A percentile compares a stretch with the other conserved stretches of the same genome.
Conservation (phyloP, 2,113 vertebrate species). For the Cephalopholis sonnerati region DNA sequence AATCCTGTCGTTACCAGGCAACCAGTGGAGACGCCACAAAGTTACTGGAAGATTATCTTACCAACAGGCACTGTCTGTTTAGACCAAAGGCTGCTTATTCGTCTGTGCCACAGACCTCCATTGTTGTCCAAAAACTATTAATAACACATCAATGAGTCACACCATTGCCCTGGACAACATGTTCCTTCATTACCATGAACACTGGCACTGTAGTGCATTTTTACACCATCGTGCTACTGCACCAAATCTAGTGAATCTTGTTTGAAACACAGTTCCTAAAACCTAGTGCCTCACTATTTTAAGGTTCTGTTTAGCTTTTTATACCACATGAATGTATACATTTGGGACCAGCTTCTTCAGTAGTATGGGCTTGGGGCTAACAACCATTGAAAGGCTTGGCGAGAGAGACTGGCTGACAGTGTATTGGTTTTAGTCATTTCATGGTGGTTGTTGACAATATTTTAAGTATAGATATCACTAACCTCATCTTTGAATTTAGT, state of each 20-base stretch:
- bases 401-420: neutral
- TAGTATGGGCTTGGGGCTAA: neutral
- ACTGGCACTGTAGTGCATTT: neutral
- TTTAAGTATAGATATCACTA: neutral
- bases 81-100: neutral
- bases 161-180: neutral
- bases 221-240: neutral
- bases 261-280: neutral
- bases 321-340: neutral
- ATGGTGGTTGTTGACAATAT: neutral
- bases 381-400: neutral
- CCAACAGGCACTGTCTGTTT: neutral
- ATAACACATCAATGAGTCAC: constrained; percentile 19
- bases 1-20: neutral
- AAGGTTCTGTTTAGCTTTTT: no score
- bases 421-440: neutral
- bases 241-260: neutral
- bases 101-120: neutral
- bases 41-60: neutral
- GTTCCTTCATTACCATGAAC: constrained; percentile 21
- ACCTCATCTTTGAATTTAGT: neutral
- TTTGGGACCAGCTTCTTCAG: neutral
- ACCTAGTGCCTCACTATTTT: neutral
- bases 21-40: neutral
- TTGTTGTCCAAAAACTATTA: constrained; percentile 11